Base-by-base conservation (phyloP, 2,888 invertebrate genomes). In the Eupithecia subumbrata region DNA sequence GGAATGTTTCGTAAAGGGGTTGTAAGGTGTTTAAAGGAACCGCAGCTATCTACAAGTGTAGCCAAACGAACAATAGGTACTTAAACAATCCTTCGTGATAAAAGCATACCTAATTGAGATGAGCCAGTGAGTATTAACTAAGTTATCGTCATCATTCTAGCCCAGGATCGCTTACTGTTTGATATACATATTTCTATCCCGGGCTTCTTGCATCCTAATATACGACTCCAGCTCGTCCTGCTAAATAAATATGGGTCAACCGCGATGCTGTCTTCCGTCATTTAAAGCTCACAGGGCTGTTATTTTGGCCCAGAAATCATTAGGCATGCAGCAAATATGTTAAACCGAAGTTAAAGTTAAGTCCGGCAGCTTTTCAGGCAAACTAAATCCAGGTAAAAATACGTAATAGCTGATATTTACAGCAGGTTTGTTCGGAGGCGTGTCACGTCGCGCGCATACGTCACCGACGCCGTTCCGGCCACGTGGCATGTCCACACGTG, bases 371-470 rank as follows among this genome's bases (percentile, higher is more conserved):
- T 22, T 34, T 66, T 34, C 3, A 64, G 2, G 18, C 9, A 30
- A 64, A 64, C 8, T 64, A n/a, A 67, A 67, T 40, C 12, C 40
- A 40, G 66, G 66, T 40, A 40, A 68, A 68, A 67, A 40, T 8
- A 22, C 16, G n/a, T 22, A 68, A 43, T 43, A 67, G 43, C 22
- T 22, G 22, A 45, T 16, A 68, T 68, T 67, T 67, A 8, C 64
- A 9, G 64, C 43, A 16, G 25, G 25, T 68, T 67, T 67, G 22
- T 60, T 34, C 30, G 45, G 64, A 48, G 69, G 76, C 71, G 40
- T 18, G 72, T 68, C 79, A 79, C 79, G 78, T 72, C n/a, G n/a
- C 14, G 56, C 69, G 68, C 78, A 75, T 78, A 16, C 76, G 69
- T 79, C 79, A 78, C 73, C 74, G 74, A 67, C 72, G 72, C 72